These are phyloP conservation scores for Branchinecta lindahli DNA, from an alignment of 1,140 invertebrate genomes.

Conservation along the genomic window DNA sequence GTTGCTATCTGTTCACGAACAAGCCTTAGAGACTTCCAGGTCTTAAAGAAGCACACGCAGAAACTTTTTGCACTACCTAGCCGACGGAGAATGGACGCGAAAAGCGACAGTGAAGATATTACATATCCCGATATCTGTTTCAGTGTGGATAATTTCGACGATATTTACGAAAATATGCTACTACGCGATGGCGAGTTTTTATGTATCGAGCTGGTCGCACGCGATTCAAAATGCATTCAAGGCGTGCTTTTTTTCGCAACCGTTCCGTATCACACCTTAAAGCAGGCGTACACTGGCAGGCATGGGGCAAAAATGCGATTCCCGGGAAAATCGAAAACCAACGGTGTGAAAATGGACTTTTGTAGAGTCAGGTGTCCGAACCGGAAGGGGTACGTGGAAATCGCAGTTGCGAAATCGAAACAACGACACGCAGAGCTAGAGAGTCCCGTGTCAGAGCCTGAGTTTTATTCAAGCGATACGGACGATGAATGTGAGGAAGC, in stretches of 20 bases:
- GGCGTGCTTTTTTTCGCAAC: constrained; percentile 92
- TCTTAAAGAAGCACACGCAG: constrained; percentile 80
- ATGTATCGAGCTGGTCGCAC: constrained; percentile 88
- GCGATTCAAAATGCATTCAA: constrained; percentile 66
- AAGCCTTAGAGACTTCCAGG: constrained; percentile 88
- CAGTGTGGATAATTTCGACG: constrained; percentile 98
- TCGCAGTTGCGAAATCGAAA: constrained; percentile 86
- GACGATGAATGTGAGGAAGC: constrained; percentile 28
- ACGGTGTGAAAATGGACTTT: constrained; percentile 56
- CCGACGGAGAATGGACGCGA: constrained; percentile 87
- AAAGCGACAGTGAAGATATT: constrained; percentile 95
- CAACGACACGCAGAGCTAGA: constrained; percentile 37
- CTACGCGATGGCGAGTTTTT: constrained; percentile 96
- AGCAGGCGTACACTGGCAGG: constrained; percentile 63
- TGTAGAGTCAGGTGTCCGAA: constrained; percentile 93
- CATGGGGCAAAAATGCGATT: neutral
- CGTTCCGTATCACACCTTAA: constrained; percentile 89
- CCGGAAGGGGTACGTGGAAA: constrained; percentile 92
- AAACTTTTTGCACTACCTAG: constrained; percentile 93
- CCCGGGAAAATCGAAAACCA: neutral
- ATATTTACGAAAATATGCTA: constrained; percentile 90
- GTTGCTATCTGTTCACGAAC: constrained; percentile 94
- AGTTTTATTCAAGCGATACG: constrained; percentile 24
- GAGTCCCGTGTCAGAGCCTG: constrained; percentile 85
- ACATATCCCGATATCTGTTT: constrained; percentile 98